Evolutionary conservation across 2,797 vertebrate genomes (phyloP), one percentile per base, ranked within the genome.

Genomic region (Meda fulgida): DNA sequence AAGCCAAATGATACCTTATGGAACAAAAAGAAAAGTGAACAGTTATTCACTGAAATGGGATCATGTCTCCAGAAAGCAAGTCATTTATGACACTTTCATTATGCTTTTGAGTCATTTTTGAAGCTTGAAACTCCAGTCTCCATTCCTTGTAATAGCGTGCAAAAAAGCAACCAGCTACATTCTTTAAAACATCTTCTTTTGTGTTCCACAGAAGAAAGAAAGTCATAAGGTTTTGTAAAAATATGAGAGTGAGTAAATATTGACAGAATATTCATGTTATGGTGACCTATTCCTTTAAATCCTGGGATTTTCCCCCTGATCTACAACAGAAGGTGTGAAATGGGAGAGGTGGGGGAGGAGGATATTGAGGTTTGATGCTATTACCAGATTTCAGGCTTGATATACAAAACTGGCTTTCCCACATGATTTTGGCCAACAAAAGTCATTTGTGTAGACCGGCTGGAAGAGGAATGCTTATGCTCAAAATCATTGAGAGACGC

Each of bases 281-380:
- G 1, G 2, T 29, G 31, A 58, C 34, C 73, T 18, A 38, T n/a
- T 58, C 76, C 55, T 18, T 51, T 58, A 78, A 70, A 58, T 70
- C n/a, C 58, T 26, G 21, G 36, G 75, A 72, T 79, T 72, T 79
- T 21, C 14, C 46, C 29, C 34, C 51, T 31, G 9, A 38, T 70
- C 7, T 46, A 21, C 53, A 79, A 38, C 58, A 60, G 77, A 60
- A 72, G 23, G 76, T 71, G 67, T 79, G 66, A 79, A 48, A 63
- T 63, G 53, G 23, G 19, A 70, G 40, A 19, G 65, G 5, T 26
- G 58, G 43, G 31, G 72, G 71, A 67, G n/a, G 38, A 5, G 38
- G 51, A 34, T 71, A 34, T 69, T 78, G n/a, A 70, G 66, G 26
- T 58, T 48, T 26, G 65, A 69, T 84, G 82, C 60, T 67, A 11